Percentiles rank a stretch among this genome's conserved stretches.
Conservation (phyloP, 2,113 vertebrate genomes). For the Petromus typicus region DNA sequence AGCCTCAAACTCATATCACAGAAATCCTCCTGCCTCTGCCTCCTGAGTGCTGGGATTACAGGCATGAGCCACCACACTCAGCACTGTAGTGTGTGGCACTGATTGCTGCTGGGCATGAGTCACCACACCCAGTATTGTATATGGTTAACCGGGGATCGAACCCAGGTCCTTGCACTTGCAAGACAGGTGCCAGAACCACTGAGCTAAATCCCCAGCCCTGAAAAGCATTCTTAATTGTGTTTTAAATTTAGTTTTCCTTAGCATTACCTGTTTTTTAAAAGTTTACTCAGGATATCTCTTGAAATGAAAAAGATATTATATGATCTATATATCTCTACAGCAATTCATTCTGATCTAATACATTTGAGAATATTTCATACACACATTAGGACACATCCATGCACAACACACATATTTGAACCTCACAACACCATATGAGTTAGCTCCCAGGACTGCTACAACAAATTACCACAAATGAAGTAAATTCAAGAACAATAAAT, state of each 20-base stretch:
- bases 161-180: too few species aligned
- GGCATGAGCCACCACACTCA: too few species aligned
- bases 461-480: neutral
- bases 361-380: neutral
- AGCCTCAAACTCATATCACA: too few species aligned
- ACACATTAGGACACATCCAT: neutral
- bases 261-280: neutral
- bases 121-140: too few species aligned
- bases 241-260: constrained; percentile 35
- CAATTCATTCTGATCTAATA: neutral
- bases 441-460: neutral
- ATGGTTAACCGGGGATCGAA: too few species aligned
- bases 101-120: too few species aligned
- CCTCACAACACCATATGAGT: neutral
- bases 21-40: too few species aligned
- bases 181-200: too few species aligned
- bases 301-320: neutral
- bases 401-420: neutral
- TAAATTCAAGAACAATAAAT: neutral
- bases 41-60: too few species aligned
- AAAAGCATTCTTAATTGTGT: constrained; percentile 29
- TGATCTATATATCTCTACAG: neutral
- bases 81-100: too few species aligned
- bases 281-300: neutral
- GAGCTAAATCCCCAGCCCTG: too few species aligned